phyloP scores from a whole-genome alignment of 2,888 invertebrate genomes.

The Iphiclides podalirius region DNA sequence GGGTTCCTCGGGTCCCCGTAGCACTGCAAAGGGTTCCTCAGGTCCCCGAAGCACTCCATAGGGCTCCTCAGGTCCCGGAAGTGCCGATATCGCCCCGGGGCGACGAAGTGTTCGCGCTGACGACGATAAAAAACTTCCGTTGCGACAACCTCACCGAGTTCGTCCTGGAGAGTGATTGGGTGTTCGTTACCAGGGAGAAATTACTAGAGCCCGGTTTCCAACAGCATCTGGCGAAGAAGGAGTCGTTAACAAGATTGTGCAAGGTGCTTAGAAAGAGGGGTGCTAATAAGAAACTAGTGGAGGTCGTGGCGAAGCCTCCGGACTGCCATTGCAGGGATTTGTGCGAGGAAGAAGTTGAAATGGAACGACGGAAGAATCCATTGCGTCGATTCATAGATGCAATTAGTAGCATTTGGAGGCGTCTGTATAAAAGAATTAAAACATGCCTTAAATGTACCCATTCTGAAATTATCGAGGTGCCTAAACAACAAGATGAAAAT shows the following conservation, averaged over 20 bases:
- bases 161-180: slow-evolving; percentile 65
- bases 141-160: slow-evolving; percentile 54
- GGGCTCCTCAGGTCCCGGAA: not conserved
- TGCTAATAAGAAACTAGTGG: slow-evolving; percentile 37
- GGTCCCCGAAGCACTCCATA: no score
- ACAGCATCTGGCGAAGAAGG: slow-evolving; percentile 44
- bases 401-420: slow-evolving; percentile 32
- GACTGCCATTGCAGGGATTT: slow-evolving; percentile 58
- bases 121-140: slow-evolving; percentile 63
- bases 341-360: slow-evolving; percentile 33
- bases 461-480: slow-evolving; percentile 29
- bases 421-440: slow-evolving; percentile 40
- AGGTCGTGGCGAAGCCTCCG: slow-evolving; percentile 52
- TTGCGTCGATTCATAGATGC: slow-evolving; percentile 38
- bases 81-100: slow-evolving; percentile 28
- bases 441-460: slow-evolving; percentile 33
- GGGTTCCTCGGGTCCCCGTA: not conserved
- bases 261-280: slow-evolving; percentile 44
- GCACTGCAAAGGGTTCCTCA: slow-evolving; percentile 16
- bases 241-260: slow-evolving; percentile 51
- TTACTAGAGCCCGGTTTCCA: slow-evolving; percentile 60
- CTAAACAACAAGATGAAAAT: slow-evolving; percentile 30
- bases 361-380: slow-evolving; percentile 32
- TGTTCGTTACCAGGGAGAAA: slow-evolving; percentile 53
- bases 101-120: slow-evolving; percentile 57